phyloP scores from a whole-genome alignment of 2,888 invertebrate species.

The Synanthedon vespiformis region DNA sequence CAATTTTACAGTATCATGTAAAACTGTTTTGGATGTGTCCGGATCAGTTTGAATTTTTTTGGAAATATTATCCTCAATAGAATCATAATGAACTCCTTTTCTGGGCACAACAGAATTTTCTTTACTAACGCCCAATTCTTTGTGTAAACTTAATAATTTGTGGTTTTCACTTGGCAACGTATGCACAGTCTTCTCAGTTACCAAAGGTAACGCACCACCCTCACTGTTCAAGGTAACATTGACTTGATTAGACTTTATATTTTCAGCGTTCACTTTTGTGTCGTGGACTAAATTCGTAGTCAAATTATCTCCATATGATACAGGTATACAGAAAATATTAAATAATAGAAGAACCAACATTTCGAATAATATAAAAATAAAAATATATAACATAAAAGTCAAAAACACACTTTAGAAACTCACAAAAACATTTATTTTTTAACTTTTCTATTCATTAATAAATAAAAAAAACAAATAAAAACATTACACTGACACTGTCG shows the following conservation, averaged over 20 bases:
- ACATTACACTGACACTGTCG: too few relatives aligned
- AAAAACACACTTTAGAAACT: too few relatives aligned
- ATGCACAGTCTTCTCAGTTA: conserved; percentile 8
- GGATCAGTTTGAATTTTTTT: neutral
- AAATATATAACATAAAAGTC: too few relatives aligned
- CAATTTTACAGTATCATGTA: conserved; percentile 23
- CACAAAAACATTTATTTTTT: too few relatives aligned
- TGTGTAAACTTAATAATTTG: conserved; percentile 22
- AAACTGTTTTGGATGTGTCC: conserved; percentile 5
- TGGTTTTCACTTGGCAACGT: conserved; percentile 27
- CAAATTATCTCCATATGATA: conserved; percentile 14
- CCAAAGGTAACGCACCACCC: conserved; percentile 23
- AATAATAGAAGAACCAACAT: conserved; percentile 23
- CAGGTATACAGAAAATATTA: conserved; percentile 20
- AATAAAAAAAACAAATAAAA: too few relatives aligned
- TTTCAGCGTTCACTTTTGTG: neutral
- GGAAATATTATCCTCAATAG: conserved; percentile 5
- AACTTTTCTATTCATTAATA: too few relatives aligned
- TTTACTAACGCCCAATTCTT: conserved; percentile 31
- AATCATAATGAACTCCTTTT: conserved; percentile 20
- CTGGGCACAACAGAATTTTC: conserved; percentile 21
- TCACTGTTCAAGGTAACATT: conserved; percentile 30
- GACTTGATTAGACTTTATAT: conserved; percentile 12
- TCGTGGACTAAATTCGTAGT: conserved; percentile 10
- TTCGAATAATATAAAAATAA: conserved; percentile 7